Evolutionary conservation across 2,113 vertebrate genomes (phyloP), one percentile per base, ranked within the genome.

Genomic region (Xiphias gladius): DNA sequence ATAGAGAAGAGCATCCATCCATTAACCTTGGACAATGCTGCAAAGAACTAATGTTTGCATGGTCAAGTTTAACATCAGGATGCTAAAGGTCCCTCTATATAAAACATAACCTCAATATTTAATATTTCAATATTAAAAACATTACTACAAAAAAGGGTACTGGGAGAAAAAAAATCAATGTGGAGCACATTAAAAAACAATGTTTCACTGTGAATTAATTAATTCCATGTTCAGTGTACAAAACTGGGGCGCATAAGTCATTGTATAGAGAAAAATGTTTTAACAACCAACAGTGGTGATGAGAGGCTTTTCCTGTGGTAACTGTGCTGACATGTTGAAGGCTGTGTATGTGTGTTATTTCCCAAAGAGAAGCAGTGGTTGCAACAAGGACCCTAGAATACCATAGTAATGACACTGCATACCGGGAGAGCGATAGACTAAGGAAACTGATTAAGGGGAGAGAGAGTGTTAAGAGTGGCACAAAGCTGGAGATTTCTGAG

Each of bases 381-480:
- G 54, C 35, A 77, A 64, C 73, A 79, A 61, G 52, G 24, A 74
- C 74, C 59, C 80, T 39, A 73, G 68, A 75, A 90, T 85, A 86
- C 84, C 86, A 87, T 91, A 89, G 83, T 89, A 89, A 91, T 86
- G 88, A 91, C 83, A 76, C 73, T 20, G 58, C 85, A 82, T 88
- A 86, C 86, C 86, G 76, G 75, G 30, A 75, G 67, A 72, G 72
- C 66, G 32, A 86, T 63, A 90, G 83, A 86, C 81, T 82, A 74
- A 80, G 67, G 65, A 78, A 73, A 91, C 80, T 39, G 59, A 76
- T 63, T 82, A 85, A 86, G 76, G 61, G 59, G 58, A 59, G 69
- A 46, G 63, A 55, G 67, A 67, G 72, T 62, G 12, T 70, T 83
- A 78, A 78, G 73, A 89, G 22, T 83, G 39, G 74, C 74, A 91